Evolutionary conservation across 2,888 invertebrate species (phyloP).

Genomic region (Siphonodentalium dalli): DNA sequence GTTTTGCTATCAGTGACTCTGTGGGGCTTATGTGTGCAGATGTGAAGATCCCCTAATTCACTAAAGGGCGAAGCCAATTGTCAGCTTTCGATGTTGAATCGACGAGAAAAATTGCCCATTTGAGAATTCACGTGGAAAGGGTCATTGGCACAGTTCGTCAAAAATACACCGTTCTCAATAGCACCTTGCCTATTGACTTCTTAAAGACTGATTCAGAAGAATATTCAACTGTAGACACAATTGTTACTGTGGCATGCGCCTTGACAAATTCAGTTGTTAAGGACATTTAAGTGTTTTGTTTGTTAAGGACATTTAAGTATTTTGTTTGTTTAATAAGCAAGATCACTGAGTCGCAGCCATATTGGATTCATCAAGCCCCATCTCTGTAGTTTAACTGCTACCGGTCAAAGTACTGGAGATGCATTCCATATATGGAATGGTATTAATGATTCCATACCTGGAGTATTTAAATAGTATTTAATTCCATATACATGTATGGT

Average conservation of each 20-base stretch:
- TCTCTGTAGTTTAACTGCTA: too few species aligned
- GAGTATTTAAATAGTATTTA: too few species aligned
- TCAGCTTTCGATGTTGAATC: not conserved
- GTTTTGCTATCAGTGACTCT: not conserved
- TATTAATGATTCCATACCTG: too few species aligned
- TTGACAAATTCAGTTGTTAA: not conserved
- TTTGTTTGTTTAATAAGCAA: too few species aligned
- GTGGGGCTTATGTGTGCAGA: not conserved
- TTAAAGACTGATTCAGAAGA: not conserved
- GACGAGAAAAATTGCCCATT: not conserved
- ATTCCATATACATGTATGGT: too few species aligned
- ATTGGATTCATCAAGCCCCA: too few species aligned
- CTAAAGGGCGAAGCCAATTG: not conserved
- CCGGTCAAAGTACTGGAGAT: too few species aligned
- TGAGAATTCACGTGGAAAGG: not conserved
- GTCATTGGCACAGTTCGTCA: not conserved
- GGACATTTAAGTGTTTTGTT: too few species aligned
- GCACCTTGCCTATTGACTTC: not conserved
- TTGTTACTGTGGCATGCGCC: not conserved
- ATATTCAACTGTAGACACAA: not conserved
- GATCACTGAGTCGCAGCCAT: too few species aligned
- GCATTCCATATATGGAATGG: too few species aligned
- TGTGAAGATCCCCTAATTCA: not conserved
- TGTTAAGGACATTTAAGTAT: too few species aligned
- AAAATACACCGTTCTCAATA: not conserved